Percentiles rank a stretch among this genome's conserved stretches.
Evolutionary conservation across 2,113 vertebrate genomes (phyloP).

Genomic region (Ahaetulla prasina): DNA sequence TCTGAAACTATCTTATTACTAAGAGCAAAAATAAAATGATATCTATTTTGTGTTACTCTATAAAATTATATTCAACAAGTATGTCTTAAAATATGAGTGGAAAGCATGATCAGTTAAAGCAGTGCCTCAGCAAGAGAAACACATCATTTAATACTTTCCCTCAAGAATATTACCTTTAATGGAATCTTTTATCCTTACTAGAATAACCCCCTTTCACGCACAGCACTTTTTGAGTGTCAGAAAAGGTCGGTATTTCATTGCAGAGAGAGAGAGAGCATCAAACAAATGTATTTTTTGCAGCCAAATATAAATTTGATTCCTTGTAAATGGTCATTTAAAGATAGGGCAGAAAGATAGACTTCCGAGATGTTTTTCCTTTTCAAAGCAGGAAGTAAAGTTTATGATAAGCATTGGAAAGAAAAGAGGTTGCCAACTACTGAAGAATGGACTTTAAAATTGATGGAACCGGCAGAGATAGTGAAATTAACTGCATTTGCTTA

Average conservation of each 20-base stretch:
- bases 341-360: not conserved
- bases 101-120: slow-evolving; percentile 53
- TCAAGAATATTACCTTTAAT: slow-evolving; percentile 47
- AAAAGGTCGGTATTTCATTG: slow-evolving; percentile 23
- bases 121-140: slow-evolving; percentile 29
- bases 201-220: not conserved
- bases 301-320: not conserved
- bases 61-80: slow-evolving; percentile 54
- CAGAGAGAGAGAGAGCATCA: slow-evolving; percentile 8
- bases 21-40: slow-evolving; percentile 55
- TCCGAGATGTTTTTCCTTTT: not conserved
- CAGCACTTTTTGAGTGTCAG: not conserved
- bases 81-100: slow-evolving; percentile 50
- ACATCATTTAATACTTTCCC: slow-evolving; percentile 37
- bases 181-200: slow-evolving; percentile 16
- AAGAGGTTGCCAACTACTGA: not conserved
- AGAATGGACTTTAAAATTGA: not conserved
- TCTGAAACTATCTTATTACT: slow-evolving; percentile 18
- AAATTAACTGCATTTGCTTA: not conserved
- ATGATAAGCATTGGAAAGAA: not conserved
- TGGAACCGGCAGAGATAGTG: not conserved
- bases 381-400: not conserved
- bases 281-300: slow-evolving; percentile 4
- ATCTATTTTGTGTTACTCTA: slow-evolving; percentile 40
- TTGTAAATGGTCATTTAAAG: not conserved